phyloP scores from a whole-genome alignment of 2,797 vertebrate genomes.

The Sarcophilus harrisii region DNA sequence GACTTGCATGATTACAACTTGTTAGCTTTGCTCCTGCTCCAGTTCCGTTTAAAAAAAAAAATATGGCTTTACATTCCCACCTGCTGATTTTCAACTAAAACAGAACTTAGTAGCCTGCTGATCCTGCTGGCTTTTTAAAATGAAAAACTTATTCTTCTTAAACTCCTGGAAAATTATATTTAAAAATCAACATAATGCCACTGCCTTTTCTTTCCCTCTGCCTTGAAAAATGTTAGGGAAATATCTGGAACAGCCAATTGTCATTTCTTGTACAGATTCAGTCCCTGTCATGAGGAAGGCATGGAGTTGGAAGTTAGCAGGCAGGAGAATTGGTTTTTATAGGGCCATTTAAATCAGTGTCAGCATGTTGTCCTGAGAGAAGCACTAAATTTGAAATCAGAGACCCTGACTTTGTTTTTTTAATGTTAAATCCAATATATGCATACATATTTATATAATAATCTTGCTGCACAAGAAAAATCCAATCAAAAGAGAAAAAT shows the following conservation, averaged over 20 bases:
- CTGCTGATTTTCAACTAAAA: slow-evolving; percentile 89
- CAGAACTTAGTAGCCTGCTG: slow-evolving; percentile 88
- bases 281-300: slow-evolving; percentile 65
- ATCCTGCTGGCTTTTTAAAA: slow-evolving; percentile 88
- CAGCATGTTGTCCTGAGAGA: background rate
- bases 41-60: slow-evolving; percentile 83
- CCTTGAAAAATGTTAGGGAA: slow-evolving; percentile 80
- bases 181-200: slow-evolving; percentile 89
- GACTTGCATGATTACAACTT: slow-evolving; percentile 83
- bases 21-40: slow-evolving; percentile 85
- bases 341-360: background rate
- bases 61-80: slow-evolving; percentile 86
- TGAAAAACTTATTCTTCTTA: slow-evolving; percentile 89
- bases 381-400: background rate
- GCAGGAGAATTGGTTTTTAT: slow-evolving; percentile 55
- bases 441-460: too few relatives aligned
- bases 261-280: slow-evolving; percentile 78
- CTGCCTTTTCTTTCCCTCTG: slow-evolving; percentile 84
- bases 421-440: too few relatives aligned
- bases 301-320: slow-evolving; percentile 55
- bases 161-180: slow-evolving; percentile 90
- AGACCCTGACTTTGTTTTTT: background rate
- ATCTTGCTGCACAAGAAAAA: too few relatives aligned
- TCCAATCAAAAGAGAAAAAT: too few relatives aligned
- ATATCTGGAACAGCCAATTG: slow-evolving; percentile 74